A percentile compares a stretch with the other conserved stretches of the same genome.
Conservation (phyloP, 1,140 invertebrate species). For the Platyura marginata region DNA sequence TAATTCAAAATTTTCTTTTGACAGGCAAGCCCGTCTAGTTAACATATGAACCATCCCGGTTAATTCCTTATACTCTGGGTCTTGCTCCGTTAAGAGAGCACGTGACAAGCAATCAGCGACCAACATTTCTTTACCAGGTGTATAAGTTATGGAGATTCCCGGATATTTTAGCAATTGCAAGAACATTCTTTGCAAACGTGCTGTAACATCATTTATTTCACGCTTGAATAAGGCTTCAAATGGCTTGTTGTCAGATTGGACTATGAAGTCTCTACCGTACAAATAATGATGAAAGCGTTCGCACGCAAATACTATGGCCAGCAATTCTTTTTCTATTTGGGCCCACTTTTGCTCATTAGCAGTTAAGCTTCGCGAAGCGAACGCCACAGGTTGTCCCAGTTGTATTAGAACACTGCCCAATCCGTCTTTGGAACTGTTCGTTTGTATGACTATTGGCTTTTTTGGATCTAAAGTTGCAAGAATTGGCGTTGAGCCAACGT, state of each 20-base stretch:
- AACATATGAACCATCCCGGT: constrained; percentile 5
- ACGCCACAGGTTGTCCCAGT: constrained; percentile 1
- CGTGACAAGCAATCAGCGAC: constrained; percentile 12
- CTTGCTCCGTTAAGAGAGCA: no score
- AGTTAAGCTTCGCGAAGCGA: constrained; percentile 12
- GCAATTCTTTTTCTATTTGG: constrained; percentile 21
- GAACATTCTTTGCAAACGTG: no score
- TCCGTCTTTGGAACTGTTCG: constrained; percentile 23
- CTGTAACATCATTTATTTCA: no score
- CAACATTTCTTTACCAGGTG: constrained; percentile 8
- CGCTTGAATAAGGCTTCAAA: constrained; percentile 8
- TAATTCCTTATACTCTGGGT: constrained; percentile 7
- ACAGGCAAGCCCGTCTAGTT: constrained; percentile 1
- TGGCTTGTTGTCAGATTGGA: constrained; percentile 19
- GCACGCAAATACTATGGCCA: constrained; percentile 15
- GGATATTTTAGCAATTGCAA: no score
- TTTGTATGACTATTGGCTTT: constrained; percentile 6
- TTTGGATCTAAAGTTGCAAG: constrained; percentile 5
- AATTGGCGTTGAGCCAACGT: constrained; percentile 8
- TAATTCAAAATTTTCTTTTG: constrained; percentile 1
- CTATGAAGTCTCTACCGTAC: constrained; percentile 15
- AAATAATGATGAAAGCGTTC: constrained; percentile 12
- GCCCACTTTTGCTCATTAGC: constrained; percentile 18
- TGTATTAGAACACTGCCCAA: constrained; percentile 9
- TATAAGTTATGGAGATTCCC: constrained; percentile 17